Base-by-base conservation (phyloP, 2,888 invertebrate species). In the Mythimna ferrago region DNA sequence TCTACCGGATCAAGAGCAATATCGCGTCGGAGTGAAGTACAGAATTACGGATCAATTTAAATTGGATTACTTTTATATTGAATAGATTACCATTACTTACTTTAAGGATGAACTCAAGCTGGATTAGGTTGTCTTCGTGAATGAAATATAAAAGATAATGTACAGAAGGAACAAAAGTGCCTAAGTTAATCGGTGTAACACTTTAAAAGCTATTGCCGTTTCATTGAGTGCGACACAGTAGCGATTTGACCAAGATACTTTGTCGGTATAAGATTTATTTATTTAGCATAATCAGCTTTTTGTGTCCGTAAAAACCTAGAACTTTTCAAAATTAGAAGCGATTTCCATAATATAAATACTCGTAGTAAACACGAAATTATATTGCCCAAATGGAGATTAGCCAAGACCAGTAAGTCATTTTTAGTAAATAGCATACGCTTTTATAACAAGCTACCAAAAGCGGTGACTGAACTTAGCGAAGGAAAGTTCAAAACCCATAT, bases 121-220 rank as follows among this genome's bases (percentile, higher is more conserved):
- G 14, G 51, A 73, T 73, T 63, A 51, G 51, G 14, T 9, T 63
- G 57, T 53, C 41, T 19, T 35, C 11, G 14, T 3, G 35, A 61
- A 71, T 41, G 7, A 61, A 63, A 72, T 63, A 63, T 32, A 35
- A 26, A 41, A 72, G 19, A 7, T 58, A 71, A 35, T 19, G 53
- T 54, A 70, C 19, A 61, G 3, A 21, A 41, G 9, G 11, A 32
- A 54, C 38, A 41, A 60, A 53, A 68, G 19, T 19, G 2, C 32
- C 21, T 16, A 6, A 72, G n/a, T 57, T 54, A 71, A 51, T 57
- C 48, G 56, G n/a, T 73, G 6, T 10, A 32, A 71, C 41, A 63
- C 32, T 51, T 72, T 57, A 32, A 66, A 64, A 44, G 64, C 35
- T 44, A 21, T 61, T 6, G 21, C 7, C 38, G 5, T 32, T 6